Evolutionary conservation across 1,140 invertebrate species (phyloP), one percentile per base, ranked within the genome.

Genomic region (Wasmannia auropunctata): DNA sequence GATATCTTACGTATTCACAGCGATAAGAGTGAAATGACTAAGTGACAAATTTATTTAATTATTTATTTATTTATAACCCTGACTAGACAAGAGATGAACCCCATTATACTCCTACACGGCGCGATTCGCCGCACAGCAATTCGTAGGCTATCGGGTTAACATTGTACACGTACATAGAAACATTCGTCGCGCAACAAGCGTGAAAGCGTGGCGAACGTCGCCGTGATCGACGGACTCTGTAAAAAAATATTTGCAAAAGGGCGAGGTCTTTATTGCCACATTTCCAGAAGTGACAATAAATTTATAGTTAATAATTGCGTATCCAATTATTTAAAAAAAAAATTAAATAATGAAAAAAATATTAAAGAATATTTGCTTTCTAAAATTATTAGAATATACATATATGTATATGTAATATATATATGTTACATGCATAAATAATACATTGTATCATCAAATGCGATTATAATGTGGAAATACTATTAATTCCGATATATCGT

Each of bases 101-200:
- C 46, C 60, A 51, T 88, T 87, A 86, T 76, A 75, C 22, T 60
- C 43, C 63, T 89, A 89, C 56, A 75, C 58, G 60, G 46, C n/a
- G 51, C 22, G n/a, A 88, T 51, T 54, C 46, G 58, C 40, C 80
- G 74, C 79, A 88, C 69, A 86, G 77, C 85, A 81, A 88, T 88
- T 90, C 83, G 65, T 91, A 92, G 79, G 85, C 92, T 93, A 92
- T 91, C 89, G 77, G 90, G 84, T 89, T 88, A 91, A 90, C 63
- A 58, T 88, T 91, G 88, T 91, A 91, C 90, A 91, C 88, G 85
- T 92, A 93, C 87, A 92, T 92, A 90, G 91, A 93, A 93, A 93
- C 92, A 93, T 92, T 93, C 92, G 91, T 93, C 90, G 90, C 91
- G 90, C 89, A 86, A 86, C 76, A 93, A 93, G 89, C 89, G 88